These are phyloP conservation scores for Cephalopholis sonnerati DNA, from an alignment of 2,113 vertebrate species.

Conservation along the genomic window DNA sequence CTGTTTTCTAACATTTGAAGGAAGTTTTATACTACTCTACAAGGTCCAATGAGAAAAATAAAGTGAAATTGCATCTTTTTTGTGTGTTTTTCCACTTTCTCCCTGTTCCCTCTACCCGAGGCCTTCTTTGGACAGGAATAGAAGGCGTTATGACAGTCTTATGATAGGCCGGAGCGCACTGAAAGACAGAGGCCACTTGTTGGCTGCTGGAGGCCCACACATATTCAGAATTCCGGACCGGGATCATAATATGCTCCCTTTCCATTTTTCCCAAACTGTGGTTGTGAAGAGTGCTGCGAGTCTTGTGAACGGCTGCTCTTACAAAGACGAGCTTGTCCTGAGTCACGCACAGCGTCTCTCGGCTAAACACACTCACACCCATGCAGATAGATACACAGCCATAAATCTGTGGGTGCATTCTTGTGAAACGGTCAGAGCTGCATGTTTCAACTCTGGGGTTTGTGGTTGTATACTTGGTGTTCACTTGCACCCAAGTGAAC, in stretches of 20 bases:
- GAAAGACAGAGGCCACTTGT: constrained; percentile 76
- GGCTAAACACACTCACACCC: constrained; percentile 65
- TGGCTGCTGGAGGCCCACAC: constrained; percentile 58
- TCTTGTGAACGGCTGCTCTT: constrained; percentile 50
- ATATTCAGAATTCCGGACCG: constrained; percentile 72
- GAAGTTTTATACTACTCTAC: not conserved
- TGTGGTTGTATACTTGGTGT: constrained; percentile 42
- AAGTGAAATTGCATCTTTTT: not conserved
- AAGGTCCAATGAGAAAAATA: not conserved
- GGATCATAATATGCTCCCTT: constrained; percentile 67
- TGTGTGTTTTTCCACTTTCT: constrained; percentile 19
- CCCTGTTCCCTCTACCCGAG: not conserved
- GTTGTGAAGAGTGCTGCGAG: constrained; percentile 45
- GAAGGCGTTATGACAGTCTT: constrained; percentile 62
- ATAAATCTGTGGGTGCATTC: constrained; percentile 63
- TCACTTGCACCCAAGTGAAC: constrained; percentile 14
- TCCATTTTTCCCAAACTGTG: constrained; percentile 52
- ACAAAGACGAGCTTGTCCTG: constrained; percentile 72
- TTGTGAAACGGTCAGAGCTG: constrained; percentile 52
- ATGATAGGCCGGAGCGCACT: constrained; percentile 53
- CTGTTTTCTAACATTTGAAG: not conserved
- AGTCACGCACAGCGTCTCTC: constrained; percentile 51
- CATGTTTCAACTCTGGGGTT: constrained; percentile 47
- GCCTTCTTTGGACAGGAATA: constrained; percentile 41
- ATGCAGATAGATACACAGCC: constrained; percentile 51